Base-by-base conservation (phyloP, 2,888 invertebrate genomes). In the Rhingia rostrata region DNA sequence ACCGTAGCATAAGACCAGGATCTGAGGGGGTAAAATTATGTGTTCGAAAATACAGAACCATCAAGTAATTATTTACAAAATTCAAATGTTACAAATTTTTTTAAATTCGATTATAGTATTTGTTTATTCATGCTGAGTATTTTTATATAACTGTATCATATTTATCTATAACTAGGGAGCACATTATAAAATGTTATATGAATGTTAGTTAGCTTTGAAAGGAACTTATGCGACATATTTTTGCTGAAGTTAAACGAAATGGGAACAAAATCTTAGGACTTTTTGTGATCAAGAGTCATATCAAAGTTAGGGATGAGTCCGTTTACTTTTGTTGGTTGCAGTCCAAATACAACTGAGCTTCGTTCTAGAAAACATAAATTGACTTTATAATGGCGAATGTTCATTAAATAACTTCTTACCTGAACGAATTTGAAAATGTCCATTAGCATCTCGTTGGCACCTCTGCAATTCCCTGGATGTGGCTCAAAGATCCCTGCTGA, bases 361-460 rank as follows among this genome's bases (percentile, higher is more conserved):
- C 87, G 4, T 86, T 69, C 86, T 87, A 10, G 30, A 6, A 61
- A 78, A 33, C 37, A 51, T 70, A 41, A 54, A 14, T 3, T 49
- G 39, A 10, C 14, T 3, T n/a, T n/a, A 14, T 0, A 22, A 1
- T 7, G 0, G 14, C 6, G 7, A 12, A 22, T 39, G 39, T 47
- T 30, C 3, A 7, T 4, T 22, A 6, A 14, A 1, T 39, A 32
- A 10, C 32, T 4, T 12, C 33, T 58, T 66, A 89, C 90, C 87
- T 89, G 91, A 4, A 91, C 89, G 86, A 89, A 91, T 22, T 89
- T 89, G 77, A 91, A 90, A 81, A 91, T 91, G 53, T 91, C 89
- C 86, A 91, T 83, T 6, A 91, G 86, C 88, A 90, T 90, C 72
- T 91, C 91, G 60, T 90, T 89, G 5, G 91, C 89, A 30, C 88